These are phyloP conservation scores for Andrena bucephala DNA, from an alignment of 2,888 invertebrate species.

Conservation along the genomic window DNA sequence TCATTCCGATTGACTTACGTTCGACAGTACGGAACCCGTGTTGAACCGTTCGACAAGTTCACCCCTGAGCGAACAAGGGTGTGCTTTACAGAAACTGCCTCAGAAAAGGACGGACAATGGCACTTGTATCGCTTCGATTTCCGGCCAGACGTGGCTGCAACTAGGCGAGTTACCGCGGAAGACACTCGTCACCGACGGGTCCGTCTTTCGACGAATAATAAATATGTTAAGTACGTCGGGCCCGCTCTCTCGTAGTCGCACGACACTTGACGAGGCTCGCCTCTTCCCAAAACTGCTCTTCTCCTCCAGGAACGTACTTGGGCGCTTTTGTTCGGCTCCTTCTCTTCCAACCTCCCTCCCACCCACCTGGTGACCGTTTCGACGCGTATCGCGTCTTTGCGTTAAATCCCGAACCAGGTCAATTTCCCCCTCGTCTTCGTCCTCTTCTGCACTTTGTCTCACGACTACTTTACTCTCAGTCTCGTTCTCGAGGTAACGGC, in stretches of 20 bases:
- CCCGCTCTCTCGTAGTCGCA: neutral
- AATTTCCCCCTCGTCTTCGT: neutral
- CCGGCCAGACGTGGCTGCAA: neutral
- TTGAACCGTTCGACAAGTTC: conserved; percentile 69
- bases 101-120: neutral
- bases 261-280: conserved; percentile 9
- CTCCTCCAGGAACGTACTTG: conserved; percentile 24
- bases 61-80: neutral
- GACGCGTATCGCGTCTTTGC: neutral
- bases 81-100: neutral
- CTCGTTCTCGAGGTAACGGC: neutral
- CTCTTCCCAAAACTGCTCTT: conserved; percentile 39
- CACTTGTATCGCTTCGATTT: conserved; percentile 1
- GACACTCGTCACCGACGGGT: conserved; percentile 13
- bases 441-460: neutral
- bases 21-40: conserved; percentile 82
- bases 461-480: neutral
- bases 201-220: conserved; percentile 53
- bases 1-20: conserved; percentile 72
- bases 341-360: neutral
- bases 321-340: conserved; percentile 33
- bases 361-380: neutral
- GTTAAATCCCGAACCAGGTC: conserved; percentile 7
- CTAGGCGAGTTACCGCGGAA: conserved; percentile 28
- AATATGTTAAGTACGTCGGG: conserved; percentile 67